Base-by-base conservation (phyloP, 2,888 invertebrate species). In the Acutogordius australiensis region DNA sequence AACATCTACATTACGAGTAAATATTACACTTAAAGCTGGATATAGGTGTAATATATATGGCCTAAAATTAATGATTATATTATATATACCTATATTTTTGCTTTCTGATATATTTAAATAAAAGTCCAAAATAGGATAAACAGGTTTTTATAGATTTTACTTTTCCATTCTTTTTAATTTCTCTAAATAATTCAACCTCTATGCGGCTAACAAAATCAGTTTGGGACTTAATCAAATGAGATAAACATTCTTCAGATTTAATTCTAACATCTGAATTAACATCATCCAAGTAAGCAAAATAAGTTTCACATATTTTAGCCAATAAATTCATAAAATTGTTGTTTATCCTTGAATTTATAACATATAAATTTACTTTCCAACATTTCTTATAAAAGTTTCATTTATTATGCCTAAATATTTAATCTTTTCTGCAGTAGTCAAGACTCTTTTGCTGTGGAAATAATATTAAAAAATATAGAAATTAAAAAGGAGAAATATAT, bases 141-240 rank as follows among this genome's bases (percentile, higher is more conserved):
- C 8, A n/a, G n/a, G 44, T 37, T 37, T 13, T 13, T n/a, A 37
- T 13, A 37, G n/a, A 37, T 37, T 37, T 37, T 37, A 37, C 8
- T 37, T 37, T 8, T 1, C 81, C 81, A 71, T 83, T 83, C 67
- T 79, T 79, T 69, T 82, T 81, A 56, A 84, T 81, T 72, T 81
- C 82, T 65, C 81, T 80, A 67, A 81, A 82, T 51, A 85, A 72
- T 70, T 83, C 83, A 66, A 82, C 78, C 67, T 81, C 79, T 61
- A 84, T 76, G 66, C 81, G 78, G 28, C 79, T 78, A 13, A 81
- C 76, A 64, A 79, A 78, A 26, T 77, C 77, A 67, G 80, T 79
- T 64, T 78, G 75, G 66, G 80, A 71, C 23, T 51, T 51, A 51
- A 26, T n/a, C 23, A 51, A 4, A 51, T n/a, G 8, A n/a, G 51